Evolutionary conservation across 2,113 vertebrate genomes (phyloP).

Genomic region (Sciurus niger): DNA sequence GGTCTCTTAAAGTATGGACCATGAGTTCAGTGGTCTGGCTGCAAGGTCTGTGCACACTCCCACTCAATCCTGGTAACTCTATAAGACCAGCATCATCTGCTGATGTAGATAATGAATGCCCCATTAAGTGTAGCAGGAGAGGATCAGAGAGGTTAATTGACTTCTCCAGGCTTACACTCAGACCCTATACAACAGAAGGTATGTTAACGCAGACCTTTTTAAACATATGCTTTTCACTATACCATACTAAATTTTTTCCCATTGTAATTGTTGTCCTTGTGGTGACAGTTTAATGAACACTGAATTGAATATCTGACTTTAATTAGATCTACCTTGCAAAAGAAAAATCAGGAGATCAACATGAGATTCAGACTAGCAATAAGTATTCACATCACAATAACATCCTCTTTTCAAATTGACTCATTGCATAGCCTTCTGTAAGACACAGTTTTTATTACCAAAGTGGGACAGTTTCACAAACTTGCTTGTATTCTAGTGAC

Average conservation of each 20-base stretch:
- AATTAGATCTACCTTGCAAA: conserved; percentile 58
- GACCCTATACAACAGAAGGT: background rate
- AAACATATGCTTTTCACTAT: conserved; percentile 39
- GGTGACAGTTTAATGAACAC: conserved; percentile 59
- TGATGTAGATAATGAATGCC: background rate
- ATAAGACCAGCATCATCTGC: background rate
- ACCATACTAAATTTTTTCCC: background rate
- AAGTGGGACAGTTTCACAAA: background rate
- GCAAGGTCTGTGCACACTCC: background rate
- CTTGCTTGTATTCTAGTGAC: background rate
- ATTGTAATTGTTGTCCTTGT: conserved; percentile 54
- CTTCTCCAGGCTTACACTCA: background rate
- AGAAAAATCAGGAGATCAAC: conserved; percentile 57
- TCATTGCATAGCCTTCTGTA: background rate
- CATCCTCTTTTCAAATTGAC: background rate
- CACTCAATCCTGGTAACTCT: background rate
- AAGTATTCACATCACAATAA: background rate
- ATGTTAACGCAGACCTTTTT: background rate
- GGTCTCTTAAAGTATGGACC: background rate
- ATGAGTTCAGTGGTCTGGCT: background rate
- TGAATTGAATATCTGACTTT: conserved; percentile 60
- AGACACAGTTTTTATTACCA: background rate
- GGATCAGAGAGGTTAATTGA: background rate
- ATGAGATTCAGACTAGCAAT: background rate
- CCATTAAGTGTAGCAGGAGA: background rate